Base-by-base conservation (phyloP, 53 echinoderm and acorn worm genomes). In the Temnopleurus reevesii region DNA sequence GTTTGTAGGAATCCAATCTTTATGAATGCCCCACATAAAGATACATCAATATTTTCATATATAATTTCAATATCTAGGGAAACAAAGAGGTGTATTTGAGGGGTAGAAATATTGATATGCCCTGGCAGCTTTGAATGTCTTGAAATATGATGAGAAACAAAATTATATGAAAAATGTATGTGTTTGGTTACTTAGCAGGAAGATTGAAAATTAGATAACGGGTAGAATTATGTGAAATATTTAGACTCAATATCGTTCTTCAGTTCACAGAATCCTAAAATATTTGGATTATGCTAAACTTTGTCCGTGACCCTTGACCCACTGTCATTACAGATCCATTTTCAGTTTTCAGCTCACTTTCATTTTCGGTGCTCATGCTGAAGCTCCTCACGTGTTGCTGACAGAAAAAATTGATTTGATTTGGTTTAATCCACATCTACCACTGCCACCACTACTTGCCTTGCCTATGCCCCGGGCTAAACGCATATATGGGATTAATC, bases 401-500 rank as follows among this genome's bases (percentile, higher is more conserved):
- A 27, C 53, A 31, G 46, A 81, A 31, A 81, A 81, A 81, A 81
- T 81, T 81, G 81, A 81, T 81, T 53, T 81, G 81, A 81, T 81
- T 77, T 81, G 81, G 81, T 43, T 45, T 77, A 77, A 77, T 77
- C 77, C 45, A 26, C 24, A 24, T 45, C 77, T 45, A 77, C 77
- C 15, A 45, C 25, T 12, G 23, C 34, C 77, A 77, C 54, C 21
- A 53, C 31, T 81, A 4, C 18, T 59, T 24, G 12, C 60, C n/a
- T 43, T 45, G 19, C 71, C 34, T 4, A 36, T 13, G 77, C 81
- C 81, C 29, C 28, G 13, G 53, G 81, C 54, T 30, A 81, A 30
- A 53, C 17, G 49, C 81, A 77, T 53, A 49, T 81, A 29, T 51
- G 18, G 53, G 81, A 81, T 15, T 81, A 81, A 81, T 81, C 81